Evolutionary conservation across 2,797 vertebrate genomes (phyloP), one percentile per base, ranked within the genome.

Genomic region (Peromyscus nudipes): DNA sequence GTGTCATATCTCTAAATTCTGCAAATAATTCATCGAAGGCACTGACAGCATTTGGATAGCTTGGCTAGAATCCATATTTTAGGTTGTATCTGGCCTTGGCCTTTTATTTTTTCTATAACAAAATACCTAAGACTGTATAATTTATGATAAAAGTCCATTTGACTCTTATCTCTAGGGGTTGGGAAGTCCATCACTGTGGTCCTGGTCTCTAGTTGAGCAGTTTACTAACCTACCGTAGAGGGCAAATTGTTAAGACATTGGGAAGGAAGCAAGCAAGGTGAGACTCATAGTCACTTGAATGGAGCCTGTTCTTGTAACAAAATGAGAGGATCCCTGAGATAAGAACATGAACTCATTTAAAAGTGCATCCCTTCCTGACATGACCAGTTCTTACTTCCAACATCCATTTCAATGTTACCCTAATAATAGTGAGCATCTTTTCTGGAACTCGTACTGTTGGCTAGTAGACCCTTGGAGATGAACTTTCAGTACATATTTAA

Each of bases 381-480:
- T 31, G 40, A 29, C 4, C 9, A 64, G 10, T 49, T 25, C 13
- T 14, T 55, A 19, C 0, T 5, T 8, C 13, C 7, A 23, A 4
- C 3, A 12, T 65, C 29, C 2, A 5, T n/a, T 31, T 75, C 29
- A 55, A 4, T 57, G 65, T 13, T 43, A 27, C 13, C 17, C 1
- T 27, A 49, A 25, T 37, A 34, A 40, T 13, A 14, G 7, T 40
- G 34, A 55, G 6, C 9, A 2, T 25, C 6, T 21, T 21, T 23
- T 12, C 11, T 6, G 25, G 23, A 71, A 46, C 46, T 57, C 10
- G 13, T 12, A 23, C 27, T 34, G 10, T 31, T 23, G 65, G 6
- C 25, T 40, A n/a, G 37, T 23, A 29, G 7, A n/a, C 43, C n/a
- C 17, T 13, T 23, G 1, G 2, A 23, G 9, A 37, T 13, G 46